Base-by-base conservation (phyloP, 2,113 vertebrate genomes). In the Phyllostomus hastatus region DNA sequence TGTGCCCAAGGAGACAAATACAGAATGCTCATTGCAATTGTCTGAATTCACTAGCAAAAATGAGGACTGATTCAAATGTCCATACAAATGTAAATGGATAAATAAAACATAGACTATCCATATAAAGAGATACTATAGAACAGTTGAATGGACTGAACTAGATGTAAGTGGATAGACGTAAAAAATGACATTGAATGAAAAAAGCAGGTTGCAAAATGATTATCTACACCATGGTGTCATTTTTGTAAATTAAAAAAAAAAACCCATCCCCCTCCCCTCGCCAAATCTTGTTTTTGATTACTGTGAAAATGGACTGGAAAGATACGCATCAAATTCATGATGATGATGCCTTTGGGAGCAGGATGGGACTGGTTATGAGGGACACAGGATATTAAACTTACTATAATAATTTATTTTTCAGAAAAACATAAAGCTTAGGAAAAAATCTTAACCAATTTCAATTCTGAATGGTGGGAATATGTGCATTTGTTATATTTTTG, bases 371-470 rank as follows among this genome's bases (percentile, higher is more conserved):
- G 41, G 31, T 54, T 52, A 64, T 81, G 79, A 96, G 38, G 10
- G 59, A 80, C 57, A 95, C 9, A 88, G 66, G 87, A 89, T 31
- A 81, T 35, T 85, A 11, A 88, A 54, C 11, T 24, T 94, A 66
- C 57, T 94, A 22, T 81, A 82, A 84, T 52, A 64, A 72, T 75
- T 89, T 70, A 22, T 88, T 95, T 88, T 85, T 72, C 85, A 91
- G 38, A 73, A 50, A 76, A 26, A 88, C 28, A 59, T 50, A 75
- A 46, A 87, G 24, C 38, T 85, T 64, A 83, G 54, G 84, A 69
- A 93, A 90, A 90, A 93, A 90, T 83, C 26, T 81, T 81, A 90
- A 90, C 11, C 61, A 61, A 92, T 89, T 92, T 97, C 52, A 89
- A 26, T 95, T 92, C 38, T 69, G 50, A 92, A 96, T 87, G 57